Conservation (phyloP, 92 coral and sea anemone genomes). For the Chrysogorgia sp. region DNA sequence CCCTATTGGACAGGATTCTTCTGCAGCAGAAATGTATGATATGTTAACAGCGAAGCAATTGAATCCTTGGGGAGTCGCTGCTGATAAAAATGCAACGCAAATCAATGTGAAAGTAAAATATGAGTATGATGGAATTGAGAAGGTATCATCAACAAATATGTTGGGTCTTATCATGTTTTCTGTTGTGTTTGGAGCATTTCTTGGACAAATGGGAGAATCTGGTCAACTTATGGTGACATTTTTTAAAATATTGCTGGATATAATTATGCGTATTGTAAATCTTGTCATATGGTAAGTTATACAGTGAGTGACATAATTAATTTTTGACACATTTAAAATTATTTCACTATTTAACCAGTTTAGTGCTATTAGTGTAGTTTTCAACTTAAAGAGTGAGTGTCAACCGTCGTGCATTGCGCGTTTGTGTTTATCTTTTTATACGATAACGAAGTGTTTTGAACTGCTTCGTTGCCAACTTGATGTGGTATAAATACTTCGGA, state of each 20-base stretch:
- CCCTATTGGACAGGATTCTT: neutral
- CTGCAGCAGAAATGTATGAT: slow-evolving; percentile 17
- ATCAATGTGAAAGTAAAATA: slow-evolving; percentile 21
- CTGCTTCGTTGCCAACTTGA: too few species aligned
- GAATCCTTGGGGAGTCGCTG: slow-evolving; percentile 27
- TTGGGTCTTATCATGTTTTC: slow-evolving; percentile 40
- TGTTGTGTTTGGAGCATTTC: slow-evolving; percentile 34
- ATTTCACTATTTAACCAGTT: too few species aligned
- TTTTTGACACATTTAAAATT: too few species aligned
- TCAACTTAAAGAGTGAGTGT: too few species aligned
- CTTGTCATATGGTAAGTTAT: slow-evolving; percentile 37
- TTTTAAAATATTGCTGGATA: slow-evolving; percentile 23
- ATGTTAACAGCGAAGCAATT: slow-evolving; percentile 9
- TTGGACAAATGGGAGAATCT: slow-evolving; percentile 24
- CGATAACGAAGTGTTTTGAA: too few species aligned
- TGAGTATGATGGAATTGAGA: slow-evolving; percentile 26
- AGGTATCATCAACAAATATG: slow-evolving; percentile 28
- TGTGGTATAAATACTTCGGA: too few species aligned
- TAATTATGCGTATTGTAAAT: slow-evolving; percentile 13
- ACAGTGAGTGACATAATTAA: too few species aligned
- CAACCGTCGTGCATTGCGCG: too few species aligned
- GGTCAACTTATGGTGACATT: slow-evolving; percentile 34
- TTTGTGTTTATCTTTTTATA: too few species aligned
- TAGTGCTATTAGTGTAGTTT: too few species aligned
- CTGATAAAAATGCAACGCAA: slow-evolving; percentile 23